Conservation (phyloP, 1,140 invertebrate genomes). For the Ectropis grisescens region DNA sequence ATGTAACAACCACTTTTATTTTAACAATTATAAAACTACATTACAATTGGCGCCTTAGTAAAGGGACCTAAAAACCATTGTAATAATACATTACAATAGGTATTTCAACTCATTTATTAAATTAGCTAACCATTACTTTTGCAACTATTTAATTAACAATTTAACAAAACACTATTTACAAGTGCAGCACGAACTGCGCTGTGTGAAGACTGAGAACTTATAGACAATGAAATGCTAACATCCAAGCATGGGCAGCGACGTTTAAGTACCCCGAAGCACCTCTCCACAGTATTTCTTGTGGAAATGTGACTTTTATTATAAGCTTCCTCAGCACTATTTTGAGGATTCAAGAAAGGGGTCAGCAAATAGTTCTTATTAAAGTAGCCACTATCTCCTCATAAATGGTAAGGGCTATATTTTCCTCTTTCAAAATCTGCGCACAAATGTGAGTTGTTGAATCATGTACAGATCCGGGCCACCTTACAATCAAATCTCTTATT, state of each 20-base stretch:
- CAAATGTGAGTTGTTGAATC: constrained; percentile 30
- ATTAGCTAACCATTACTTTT: too few species aligned
- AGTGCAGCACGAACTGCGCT: too few species aligned
- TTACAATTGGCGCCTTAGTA: too few species aligned
- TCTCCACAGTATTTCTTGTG: constrained; percentile 12
- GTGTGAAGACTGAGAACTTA: too few species aligned
- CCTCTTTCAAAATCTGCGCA: constrained; percentile 13
- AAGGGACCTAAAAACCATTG: too few species aligned
- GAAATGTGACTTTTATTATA: constrained; percentile 9
- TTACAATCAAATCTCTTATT: constrained; percentile 13
- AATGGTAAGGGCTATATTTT: constrained; percentile 10
- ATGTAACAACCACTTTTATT: too few species aligned
- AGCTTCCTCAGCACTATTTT: constrained; percentile 1
- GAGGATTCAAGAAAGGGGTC: constrained; percentile 20
- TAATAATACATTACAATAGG: too few species aligned
- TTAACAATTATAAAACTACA: too few species aligned
- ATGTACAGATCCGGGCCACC: constrained; percentile 51
- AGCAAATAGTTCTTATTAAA: constrained; percentile 16
- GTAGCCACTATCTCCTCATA: constrained; percentile 33
- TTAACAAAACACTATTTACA: too few species aligned
- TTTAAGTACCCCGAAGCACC: constrained; percentile 9
- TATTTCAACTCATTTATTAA: too few species aligned
- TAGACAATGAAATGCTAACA: too few species aligned
- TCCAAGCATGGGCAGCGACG: constrained; percentile 5
- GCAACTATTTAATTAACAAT: too few species aligned